Base-by-base conservation (phyloP, 1,140 invertebrate genomes). In the Octopus sinensis region DNA sequence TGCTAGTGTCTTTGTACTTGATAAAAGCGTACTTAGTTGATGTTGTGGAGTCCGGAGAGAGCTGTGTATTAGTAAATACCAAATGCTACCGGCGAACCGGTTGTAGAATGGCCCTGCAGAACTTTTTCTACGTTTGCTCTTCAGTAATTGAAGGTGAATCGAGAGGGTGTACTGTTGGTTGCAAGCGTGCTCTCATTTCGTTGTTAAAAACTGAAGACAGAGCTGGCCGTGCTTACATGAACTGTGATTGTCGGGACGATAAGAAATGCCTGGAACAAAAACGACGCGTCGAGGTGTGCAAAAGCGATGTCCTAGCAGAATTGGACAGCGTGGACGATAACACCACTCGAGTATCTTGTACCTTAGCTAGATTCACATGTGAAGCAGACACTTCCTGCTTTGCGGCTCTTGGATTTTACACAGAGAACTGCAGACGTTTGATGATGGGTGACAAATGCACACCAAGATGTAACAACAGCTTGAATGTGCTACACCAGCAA, bases 341-440 rank as follows among this genome's bases (percentile, higher is more conserved):
- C 5, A 53, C 79, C 4, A 80, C 81, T 4, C 53, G 82, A 5
- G 82, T 90, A 52, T 84, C 83, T 53, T 90, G 89, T 80, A 81
- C 84, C 5, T 81, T 89, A 54, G 89, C 89, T 6, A 62, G 81
- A 30, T 84, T 84, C 83, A 84, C 89, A 56, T 90, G 89, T 78
- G 86, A 87, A 79, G 88, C 89, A 9, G 89, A 90, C 82, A 89
- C 87, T 9, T 84, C 86, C 9, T 90, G 89, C 79, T 81, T 84
- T 23, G 83, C 85, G 30, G 89, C 89, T 9, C 79, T 89, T 62
- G 75, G 82, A 7, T 88, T 86, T 81, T 89, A 88, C 82, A 78
- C 76, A 52, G 78, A 81, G 23, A 83, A 87, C 82, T 90, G 89
- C 78, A 56, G 76, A 13, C 80, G 81, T 71, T 81, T 86, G 10